Evolutionary conservation across 2,113 vertebrate species (phyloP).

Genomic region (Galemys pyrenaicus): DNA sequence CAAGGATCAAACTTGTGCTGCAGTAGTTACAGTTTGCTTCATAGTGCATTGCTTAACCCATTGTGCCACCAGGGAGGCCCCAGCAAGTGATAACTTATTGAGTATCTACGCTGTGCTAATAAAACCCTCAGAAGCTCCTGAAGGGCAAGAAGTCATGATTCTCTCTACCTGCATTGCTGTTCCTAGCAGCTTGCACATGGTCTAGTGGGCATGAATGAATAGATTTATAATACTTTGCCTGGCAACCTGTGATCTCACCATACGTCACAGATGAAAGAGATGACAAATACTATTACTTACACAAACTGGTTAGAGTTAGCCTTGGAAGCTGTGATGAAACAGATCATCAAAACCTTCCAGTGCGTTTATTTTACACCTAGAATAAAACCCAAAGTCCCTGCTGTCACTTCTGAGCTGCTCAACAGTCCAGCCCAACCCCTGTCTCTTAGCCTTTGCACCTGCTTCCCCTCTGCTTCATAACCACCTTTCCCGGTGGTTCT

Average conservation of each 20-base stretch:
- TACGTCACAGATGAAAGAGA: background rate
- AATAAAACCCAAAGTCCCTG: background rate
- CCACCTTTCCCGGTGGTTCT: background rate
- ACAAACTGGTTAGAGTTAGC: background rate
- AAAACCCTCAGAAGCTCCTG: background rate
- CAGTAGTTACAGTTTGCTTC: too few relatives aligned
- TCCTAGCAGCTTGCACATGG: background rate
- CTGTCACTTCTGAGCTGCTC: background rate
- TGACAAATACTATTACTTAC: background rate
- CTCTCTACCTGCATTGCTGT: accelerated
- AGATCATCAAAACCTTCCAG: background rate
- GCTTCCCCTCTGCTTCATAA: background rate
- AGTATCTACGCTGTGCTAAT: background rate
- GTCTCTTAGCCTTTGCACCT: background rate
- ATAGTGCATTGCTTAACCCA: too few relatives aligned
- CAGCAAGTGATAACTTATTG: background rate
- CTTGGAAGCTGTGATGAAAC: background rate
- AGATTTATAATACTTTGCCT: background rate
- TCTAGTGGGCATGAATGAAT: background rate
- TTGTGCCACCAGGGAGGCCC: too few relatives aligned
- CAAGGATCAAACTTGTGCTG: too few relatives aligned
- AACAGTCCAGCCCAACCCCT: background rate
- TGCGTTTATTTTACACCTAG: background rate
- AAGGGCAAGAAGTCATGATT: background rate
- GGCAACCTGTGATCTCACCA: background rate